phyloP scores from a whole-genome alignment of 2,888 invertebrate species.

The Syrphus vitripennis region DNA sequence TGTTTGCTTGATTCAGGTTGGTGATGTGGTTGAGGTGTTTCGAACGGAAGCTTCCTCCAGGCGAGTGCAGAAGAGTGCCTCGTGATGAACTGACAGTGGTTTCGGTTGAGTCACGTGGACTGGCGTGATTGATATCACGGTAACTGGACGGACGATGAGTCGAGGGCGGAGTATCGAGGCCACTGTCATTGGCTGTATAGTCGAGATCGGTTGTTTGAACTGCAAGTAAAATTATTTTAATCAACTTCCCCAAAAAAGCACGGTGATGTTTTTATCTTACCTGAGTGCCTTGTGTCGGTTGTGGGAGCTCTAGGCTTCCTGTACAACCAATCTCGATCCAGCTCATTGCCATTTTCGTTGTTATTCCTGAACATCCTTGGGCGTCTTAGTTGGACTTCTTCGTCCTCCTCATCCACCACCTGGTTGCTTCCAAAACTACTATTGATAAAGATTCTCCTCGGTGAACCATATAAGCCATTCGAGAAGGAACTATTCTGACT shows the following conservation, averaged over 20 bases:
- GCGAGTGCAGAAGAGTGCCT: constrained; percentile 79
- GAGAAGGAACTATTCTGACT: constrained; percentile 79
- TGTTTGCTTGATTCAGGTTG: constrained; percentile 78
- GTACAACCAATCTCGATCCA: constrained; percentile 80
- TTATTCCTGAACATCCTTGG: constrained; percentile 77
- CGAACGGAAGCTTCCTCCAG: constrained; percentile 79
- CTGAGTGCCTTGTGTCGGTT: constrained; percentile 79
- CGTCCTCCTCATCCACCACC: constrained; percentile 79
- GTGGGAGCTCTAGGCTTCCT: constrained; percentile 80
- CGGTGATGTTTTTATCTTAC: constrained; percentile 70
- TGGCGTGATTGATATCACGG: constrained; percentile 77
- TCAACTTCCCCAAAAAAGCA: not conserved
- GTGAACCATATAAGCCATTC: constrained; percentile 79
- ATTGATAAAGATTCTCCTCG: constrained; percentile 79
- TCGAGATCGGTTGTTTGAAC: constrained; percentile 84
- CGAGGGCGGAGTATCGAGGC: constrained; percentile 81
- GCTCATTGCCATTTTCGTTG: constrained; percentile 79
- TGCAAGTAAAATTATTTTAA: constrained; percentile 74
- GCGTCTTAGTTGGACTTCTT: constrained; percentile 79
- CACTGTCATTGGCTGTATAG: constrained; percentile 82
- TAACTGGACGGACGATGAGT: constrained; percentile 81
- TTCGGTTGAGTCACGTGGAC: constrained; percentile 78
- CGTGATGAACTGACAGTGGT: constrained; percentile 80
- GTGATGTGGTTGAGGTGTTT: constrained; percentile 78
- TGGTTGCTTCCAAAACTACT: constrained; percentile 79